A percentile compares a stretch with the other conserved stretches of the same genome.
phyloP scores from a whole-genome alignment of 1,140 invertebrate genomes.

The Anastatus disparis region DNA sequence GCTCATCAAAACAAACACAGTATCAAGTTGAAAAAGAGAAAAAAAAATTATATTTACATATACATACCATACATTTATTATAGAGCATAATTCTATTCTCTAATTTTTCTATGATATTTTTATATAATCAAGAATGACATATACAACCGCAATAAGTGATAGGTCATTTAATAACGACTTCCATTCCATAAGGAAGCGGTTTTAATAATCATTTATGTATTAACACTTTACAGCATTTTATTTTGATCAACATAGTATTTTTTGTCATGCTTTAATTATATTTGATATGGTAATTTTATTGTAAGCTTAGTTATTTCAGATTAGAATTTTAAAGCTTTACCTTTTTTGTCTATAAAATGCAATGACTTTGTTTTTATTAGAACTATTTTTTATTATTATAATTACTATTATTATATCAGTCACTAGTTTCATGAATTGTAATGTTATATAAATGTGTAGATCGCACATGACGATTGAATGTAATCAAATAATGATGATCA shows the following conservation, averaged over 20 bases:
- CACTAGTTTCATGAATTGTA: constrained; percentile 32
- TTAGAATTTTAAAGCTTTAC: constrained; percentile 16
- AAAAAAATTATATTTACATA: constrained; percentile 34
- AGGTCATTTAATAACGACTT: constrained; percentile 28
- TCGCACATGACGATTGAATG: constrained; percentile 38
- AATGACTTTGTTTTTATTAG: constrained; percentile 27
- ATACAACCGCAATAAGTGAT: constrained; percentile 24
- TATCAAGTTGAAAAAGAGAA: constrained; percentile 23
- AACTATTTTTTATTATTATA: constrained; percentile 13
- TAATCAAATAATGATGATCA: constrained; percentile 38
- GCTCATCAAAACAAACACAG: background rate
- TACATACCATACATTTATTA: background rate
- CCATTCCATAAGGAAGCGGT: constrained; percentile 35
- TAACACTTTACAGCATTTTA: constrained; percentile 30
- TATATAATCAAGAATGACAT: constrained; percentile 46
- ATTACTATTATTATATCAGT: constrained; percentile 25
- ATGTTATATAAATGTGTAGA: constrained; percentile 36
- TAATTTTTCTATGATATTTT: constrained; percentile 57
- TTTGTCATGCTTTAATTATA: background rate
- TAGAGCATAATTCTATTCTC: constrained; percentile 49
- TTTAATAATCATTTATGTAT: constrained; percentile 31
- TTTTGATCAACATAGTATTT: constrained; percentile 22
- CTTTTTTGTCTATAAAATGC: background rate
- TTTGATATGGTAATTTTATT: constrained; percentile 14
- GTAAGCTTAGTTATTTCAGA: constrained; percentile 15